Conservation (phyloP, 2,113 vertebrate species). For the Aptenodytes forsteri region DNA sequence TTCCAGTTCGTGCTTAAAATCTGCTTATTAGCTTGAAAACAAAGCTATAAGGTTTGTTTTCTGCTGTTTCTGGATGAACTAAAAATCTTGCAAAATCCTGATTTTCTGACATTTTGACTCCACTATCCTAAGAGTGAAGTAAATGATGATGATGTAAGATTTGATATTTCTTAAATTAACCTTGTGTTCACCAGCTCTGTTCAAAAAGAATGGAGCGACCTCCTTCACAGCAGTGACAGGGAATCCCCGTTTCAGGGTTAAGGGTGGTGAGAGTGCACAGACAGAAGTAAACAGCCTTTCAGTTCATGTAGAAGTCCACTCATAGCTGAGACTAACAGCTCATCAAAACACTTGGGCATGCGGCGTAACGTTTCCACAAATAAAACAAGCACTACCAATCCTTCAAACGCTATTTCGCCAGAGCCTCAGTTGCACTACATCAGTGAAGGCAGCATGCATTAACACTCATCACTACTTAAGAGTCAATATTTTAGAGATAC, state of each 20-base stretch:
- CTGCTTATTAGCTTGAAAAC: neutral
- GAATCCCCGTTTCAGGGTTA: neutral
- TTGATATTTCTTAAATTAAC: neutral
- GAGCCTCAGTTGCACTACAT: neutral
- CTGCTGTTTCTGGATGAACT: neutral
- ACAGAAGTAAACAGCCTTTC: neutral
- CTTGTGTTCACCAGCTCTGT: neutral
- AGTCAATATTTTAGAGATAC: neutral
- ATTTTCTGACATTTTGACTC: neutral
- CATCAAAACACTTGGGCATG: neutral
- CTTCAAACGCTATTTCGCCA: neutral
- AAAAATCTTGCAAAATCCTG: neutral
- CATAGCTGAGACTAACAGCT: neutral
- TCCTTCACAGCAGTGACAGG: neutral
- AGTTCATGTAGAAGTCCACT: neutral
- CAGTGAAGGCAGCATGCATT: neutral
- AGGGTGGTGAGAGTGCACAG: neutral
- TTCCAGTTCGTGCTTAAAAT: neutral
- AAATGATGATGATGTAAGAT: neutral
- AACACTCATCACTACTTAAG: neutral
- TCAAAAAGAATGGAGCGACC: neutral
- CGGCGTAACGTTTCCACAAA: neutral
- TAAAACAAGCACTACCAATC: neutral
- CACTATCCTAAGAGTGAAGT: neutral
- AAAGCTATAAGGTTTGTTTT: neutral